Conservation (phyloP, 2,113 vertebrate species). For the Epinephelus fuscoguttatus region DNA sequence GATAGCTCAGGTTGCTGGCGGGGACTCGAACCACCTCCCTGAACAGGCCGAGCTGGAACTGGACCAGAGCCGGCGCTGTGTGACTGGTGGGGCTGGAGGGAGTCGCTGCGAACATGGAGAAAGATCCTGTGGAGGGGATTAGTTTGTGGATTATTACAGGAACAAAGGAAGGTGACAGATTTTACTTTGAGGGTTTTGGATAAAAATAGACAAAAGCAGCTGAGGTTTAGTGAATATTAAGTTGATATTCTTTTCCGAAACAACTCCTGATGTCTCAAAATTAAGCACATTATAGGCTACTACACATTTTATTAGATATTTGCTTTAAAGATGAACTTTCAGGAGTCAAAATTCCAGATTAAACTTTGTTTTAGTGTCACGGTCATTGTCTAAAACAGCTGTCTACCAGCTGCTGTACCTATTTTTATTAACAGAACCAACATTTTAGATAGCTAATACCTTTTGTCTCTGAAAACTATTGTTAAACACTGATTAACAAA, state of each 20-base stretch:
- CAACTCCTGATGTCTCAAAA: neutral
- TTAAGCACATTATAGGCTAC: neutral
- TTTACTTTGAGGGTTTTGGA: neutral
- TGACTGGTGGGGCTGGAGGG: slow-evolving; percentile 29
- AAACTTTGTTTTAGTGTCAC: neutral
- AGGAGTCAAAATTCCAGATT: neutral
- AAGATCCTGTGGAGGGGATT: slow-evolving; percentile 13
- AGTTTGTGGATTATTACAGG: neutral
- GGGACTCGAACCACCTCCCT: slow-evolving; percentile 77
- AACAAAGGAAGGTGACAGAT: neutral
- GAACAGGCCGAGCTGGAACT: slow-evolving; percentile 83
- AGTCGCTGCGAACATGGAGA: slow-evolving; percentile 55
- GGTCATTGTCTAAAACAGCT: neutral
- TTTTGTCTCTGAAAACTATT: neutral
- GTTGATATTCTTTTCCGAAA: neutral
- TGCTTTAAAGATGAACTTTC: neutral
- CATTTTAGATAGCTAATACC: neutral
- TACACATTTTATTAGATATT: neutral
- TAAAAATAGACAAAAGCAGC: neutral
- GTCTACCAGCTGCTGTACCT: neutral
- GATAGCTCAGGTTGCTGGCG: slow-evolving; percentile 68
- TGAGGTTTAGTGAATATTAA: neutral
- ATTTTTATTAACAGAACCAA: neutral
- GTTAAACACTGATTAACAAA: neutral
- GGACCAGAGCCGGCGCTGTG: slow-evolving; percentile 57